Percentiles rank a stretch among this genome's conserved stretches.
phyloP scores from a whole-genome alignment of 2,797 vertebrate genomes.

The Pangasius krempfi region DNA sequence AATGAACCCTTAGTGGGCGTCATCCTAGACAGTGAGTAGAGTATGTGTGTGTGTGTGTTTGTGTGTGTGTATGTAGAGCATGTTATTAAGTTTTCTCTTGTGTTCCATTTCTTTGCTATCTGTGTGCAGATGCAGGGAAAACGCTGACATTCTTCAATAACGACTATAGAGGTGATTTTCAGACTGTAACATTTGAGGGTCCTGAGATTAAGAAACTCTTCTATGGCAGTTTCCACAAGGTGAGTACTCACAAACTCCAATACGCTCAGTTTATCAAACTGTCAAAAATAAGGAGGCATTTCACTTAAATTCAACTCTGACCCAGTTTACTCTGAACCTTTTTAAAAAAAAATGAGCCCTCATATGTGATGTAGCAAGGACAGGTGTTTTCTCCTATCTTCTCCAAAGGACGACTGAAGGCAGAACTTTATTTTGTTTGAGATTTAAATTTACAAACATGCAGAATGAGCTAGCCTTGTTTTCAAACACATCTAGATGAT shows the following conservation, averaged over 20 bases:
- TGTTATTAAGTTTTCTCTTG: not conserved
- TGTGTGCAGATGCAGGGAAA: slow-evolving; percentile 85
- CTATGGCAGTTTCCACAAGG: slow-evolving; percentile 97
- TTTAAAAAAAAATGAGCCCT: not conserved
- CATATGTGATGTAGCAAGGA: not conserved
- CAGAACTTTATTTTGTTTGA: not conserved
- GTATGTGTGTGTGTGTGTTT: slow-evolving; percentile 18
- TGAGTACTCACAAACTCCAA: slow-evolving; percentile 56
- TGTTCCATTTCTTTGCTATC: not conserved
- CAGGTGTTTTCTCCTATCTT: not conserved
- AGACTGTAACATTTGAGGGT: slow-evolving; percentile 93
- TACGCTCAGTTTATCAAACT: not conserved
- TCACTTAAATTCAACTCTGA: not conserved
- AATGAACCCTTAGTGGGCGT: slow-evolving; percentile 91
- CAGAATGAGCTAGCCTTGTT: not conserved
- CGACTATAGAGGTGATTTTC: slow-evolving; percentile 88
- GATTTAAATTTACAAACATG: not conserved
- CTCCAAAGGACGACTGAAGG: not conserved
- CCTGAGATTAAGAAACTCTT: slow-evolving; percentile 90
- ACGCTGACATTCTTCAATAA: slow-evolving; percentile 96
- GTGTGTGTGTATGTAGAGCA: not conserved
- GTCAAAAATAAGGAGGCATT: not conserved
- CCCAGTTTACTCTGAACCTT: not conserved
- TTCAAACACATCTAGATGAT: not conserved
- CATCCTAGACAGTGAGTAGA: slow-evolving; percentile 91